Base-by-base conservation (phyloP, 2,888 invertebrate species). In the Hydriomena furcata region DNA sequence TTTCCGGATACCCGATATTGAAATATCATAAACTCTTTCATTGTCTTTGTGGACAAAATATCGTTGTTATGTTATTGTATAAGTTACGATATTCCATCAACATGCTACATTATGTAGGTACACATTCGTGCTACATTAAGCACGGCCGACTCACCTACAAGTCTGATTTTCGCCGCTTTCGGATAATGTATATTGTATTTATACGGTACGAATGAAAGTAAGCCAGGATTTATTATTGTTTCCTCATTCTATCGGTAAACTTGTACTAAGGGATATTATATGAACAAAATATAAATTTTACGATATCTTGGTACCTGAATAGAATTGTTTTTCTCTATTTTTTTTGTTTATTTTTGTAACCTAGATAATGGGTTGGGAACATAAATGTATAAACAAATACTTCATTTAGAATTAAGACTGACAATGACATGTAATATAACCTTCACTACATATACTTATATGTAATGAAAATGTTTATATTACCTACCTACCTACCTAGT, bases 11-110 rank as follows among this genome's bases (percentile, higher is more conserved):
- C 46, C 28, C 58, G 58, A 70, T 68, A 70, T 69, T 69, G 69
- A 71, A 71, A 67, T 68, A 59, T 60, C 56, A 68, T 69, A 65
- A 66, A 66, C 53, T 61, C 55, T 68, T 67, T 66, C 66, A 68
- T 63, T 60, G 56, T 62, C 50, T 54, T 56, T 55, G 53, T 48
- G 57, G 48, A 46, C 52, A 60, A 55, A 61, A 67, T 63, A 63
- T 62, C 63, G 66, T 46, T 62, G 57, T 65, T 63, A 46, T 62
- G 57, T 65, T 63, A 46, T 60, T 52, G 55, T 59, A 56, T 60
- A 58, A 58, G 61, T 66, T 58, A 53, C 55, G 55, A 60, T 61
- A 63, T 66, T 68, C 54, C 41, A 53, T 47, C 60, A 65, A 63
- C 65, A 66, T 66, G 61, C 53, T 65, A 47, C 63, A 40, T 50